Evolutionary conservation across 2,113 vertebrate genomes (phyloP).

Genomic region (Mustelus asterias): DNA sequence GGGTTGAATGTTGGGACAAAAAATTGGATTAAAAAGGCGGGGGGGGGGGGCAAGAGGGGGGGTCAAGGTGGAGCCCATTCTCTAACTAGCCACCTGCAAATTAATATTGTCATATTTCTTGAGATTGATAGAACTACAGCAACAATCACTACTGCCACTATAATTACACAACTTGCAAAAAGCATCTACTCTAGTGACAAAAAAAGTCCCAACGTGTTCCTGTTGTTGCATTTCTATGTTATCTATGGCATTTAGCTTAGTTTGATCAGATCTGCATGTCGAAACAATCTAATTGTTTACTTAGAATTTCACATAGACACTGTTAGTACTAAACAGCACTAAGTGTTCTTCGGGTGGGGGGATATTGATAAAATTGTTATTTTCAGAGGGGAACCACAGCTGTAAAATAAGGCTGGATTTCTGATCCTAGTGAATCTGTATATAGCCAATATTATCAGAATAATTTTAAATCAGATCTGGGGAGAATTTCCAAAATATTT

Average conservation of each 20-base stretch:
- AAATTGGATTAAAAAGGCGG: too few species aligned
- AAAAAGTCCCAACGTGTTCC: neutral
- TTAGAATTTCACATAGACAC: neutral
- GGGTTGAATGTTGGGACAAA: too few species aligned
- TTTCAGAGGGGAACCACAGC: neutral
- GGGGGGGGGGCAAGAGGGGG: too few species aligned
- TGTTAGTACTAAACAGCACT: neutral
- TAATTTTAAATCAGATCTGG: neutral
- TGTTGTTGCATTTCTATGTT: too few species aligned
- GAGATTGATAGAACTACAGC: neutral
- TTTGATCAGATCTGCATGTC: neutral
- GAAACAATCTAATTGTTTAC: neutral
- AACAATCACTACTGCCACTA: neutral
- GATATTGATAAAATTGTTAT: neutral
- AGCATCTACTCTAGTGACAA: neutral
- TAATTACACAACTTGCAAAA: neutral
- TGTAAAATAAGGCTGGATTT: neutral
- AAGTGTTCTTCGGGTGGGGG: neutral
- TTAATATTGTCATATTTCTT: neutral
- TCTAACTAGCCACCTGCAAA: neutral
- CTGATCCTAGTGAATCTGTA: neutral
- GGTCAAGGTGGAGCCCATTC: neutral
- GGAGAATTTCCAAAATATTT: neutral
- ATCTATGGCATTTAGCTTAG: neutral
- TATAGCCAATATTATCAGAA: neutral